Percentiles rank a stretch among this genome's conserved stretches.
These are phyloP conservation scores for Andricus grossulariae DNA, from an alignment of 1,140 invertebrate species.

Conservation along the genomic window DNA sequence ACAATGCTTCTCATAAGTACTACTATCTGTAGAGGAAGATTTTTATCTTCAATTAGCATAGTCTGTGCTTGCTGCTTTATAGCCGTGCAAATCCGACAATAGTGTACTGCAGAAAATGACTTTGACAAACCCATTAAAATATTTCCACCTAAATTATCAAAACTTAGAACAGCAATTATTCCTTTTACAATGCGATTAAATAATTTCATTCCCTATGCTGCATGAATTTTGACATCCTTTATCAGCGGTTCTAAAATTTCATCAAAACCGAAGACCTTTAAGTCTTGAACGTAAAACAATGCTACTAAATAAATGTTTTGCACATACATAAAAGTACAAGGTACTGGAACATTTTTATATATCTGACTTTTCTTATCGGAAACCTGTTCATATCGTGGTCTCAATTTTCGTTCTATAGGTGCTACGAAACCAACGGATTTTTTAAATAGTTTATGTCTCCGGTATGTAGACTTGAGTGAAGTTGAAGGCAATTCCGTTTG, in stretches of 20 bases:
- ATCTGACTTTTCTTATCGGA: conserved; percentile 12
- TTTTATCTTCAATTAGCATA: conserved; percentile 45
- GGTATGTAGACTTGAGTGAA: no score
- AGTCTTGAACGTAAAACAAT: conserved; percentile 43
- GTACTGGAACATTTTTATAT: conserved; percentile 31
- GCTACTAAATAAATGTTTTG: conserved; percentile 48
- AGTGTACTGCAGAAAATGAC: conserved; percentile 42
- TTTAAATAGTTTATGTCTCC: no score
- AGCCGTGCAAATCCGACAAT: no score
- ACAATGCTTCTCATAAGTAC: no score
- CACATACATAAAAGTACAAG: conserved; percentile 38
- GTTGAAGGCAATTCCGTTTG: no score
- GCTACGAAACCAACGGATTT: conserved; percentile 10
- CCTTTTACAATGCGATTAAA: conserved; percentile 36
- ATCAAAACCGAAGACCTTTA: conserved; percentile 43
- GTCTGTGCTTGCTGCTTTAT: no score
- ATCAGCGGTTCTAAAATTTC: conserved; percentile 44
- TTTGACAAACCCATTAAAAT: conserved; percentile 42
- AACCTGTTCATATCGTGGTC: conserved; percentile 21
- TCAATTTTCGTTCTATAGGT: conserved; percentile 32
- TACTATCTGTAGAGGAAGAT: conserved; percentile 36
- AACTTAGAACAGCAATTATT: conserved; percentile 36
- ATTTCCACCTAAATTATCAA: conserved; percentile 48
- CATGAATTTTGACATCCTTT: conserved; percentile 43
- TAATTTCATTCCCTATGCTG: conserved; percentile 36